Base-by-base conservation (phyloP, 2,797 vertebrate genomes). In the Hippopotamyrus pictus region DNA sequence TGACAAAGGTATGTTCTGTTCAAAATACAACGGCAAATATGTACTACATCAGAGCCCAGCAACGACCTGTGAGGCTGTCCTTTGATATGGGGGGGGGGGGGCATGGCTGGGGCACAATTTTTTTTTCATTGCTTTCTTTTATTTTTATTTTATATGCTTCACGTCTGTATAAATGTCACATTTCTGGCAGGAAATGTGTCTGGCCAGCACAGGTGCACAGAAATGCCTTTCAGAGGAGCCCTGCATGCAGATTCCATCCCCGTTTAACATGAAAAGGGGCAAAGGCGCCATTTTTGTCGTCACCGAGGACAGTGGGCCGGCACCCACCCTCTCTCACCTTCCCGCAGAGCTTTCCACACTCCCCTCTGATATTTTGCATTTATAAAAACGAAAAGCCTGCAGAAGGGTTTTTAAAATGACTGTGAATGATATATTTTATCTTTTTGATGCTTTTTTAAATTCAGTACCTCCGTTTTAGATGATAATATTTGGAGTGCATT, bases 101-200 rank as follows among this genome's bases (percentile, higher is more conserved):
- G 90, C 37, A 51, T n/a, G 90, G 86, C 85, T 89, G 86, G 33
- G 85, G 51, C 87, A 90, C 50, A 89, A 89, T 89, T 88, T 65
- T 91, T 89, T 87, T 73, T 41, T 53, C 88, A 73, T 6, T 73
- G 69, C 69, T 37, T 88, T 87, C 37, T 73, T 53, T 54, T 91
- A 91, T 89, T 82, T 53, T 69, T 90, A 90, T 76, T 86, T 87
- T 87, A 86, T 90, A 91, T 88, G 89, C 46, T 90, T 88, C 90
- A 92, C 93, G 93, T 93, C 92, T 93, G 93, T 92, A 90, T 90
- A 92, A 93, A 92, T 92, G 91, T 88, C 88, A 94, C 59, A 90
- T 92, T 88, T 89, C 90, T 93, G 90, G 89, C 90, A 89, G 93
- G 89, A 91, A 89, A 92, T 90, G 62, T 89, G 85, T 92, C 91